phyloP scores from a whole-genome alignment of 1,140 invertebrate species.

The Hormaphis cornu region DNA sequence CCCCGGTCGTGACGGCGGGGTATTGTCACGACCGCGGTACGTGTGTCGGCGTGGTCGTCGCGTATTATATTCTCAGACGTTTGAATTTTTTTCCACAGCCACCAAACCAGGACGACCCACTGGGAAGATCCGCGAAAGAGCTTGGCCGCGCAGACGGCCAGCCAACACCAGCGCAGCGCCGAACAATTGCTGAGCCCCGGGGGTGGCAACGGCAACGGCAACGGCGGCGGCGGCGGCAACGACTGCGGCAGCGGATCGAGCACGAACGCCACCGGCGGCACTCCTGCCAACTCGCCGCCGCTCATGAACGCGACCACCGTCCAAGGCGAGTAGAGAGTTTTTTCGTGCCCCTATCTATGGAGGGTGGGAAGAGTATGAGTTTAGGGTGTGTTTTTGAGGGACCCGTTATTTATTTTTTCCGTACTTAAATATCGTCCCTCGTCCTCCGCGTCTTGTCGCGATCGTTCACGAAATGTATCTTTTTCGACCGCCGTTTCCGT shows the following conservation, averaged over 20 bases:
- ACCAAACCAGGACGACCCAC: conserved; percentile 84
- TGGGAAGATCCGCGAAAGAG: conserved; percentile 94
- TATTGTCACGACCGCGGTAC: too few species aligned
- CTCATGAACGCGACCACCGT: conserved; percentile 19
- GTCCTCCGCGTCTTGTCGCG: too few species aligned
- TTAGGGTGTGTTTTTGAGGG: too few species aligned
- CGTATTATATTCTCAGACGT: too few species aligned
- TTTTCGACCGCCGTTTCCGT: too few species aligned
- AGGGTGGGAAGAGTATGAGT: too few species aligned
- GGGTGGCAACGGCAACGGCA: neutral
- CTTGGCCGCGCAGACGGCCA: conserved; percentile 55
- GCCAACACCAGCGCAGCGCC: conserved; percentile 43
- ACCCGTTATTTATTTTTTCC: too few species aligned
- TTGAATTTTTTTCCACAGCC: conserved; percentile 76
- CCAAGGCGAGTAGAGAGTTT: neutral
- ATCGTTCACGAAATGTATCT: too few species aligned
- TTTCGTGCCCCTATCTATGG: neutral
- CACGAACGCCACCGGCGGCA: conserved; percentile 33
- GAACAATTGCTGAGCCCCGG: conserved; percentile 33
- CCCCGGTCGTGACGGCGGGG: too few species aligned
- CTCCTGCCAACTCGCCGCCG: conserved; percentile 37
- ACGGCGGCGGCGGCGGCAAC: neutral
- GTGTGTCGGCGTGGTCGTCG: too few species aligned
- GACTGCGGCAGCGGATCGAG: conserved; percentile 15
- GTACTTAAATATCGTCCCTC: too few species aligned